phyloP scores from a whole-genome alignment of 2,888 invertebrate species.

The Terebella lapidaria region DNA sequence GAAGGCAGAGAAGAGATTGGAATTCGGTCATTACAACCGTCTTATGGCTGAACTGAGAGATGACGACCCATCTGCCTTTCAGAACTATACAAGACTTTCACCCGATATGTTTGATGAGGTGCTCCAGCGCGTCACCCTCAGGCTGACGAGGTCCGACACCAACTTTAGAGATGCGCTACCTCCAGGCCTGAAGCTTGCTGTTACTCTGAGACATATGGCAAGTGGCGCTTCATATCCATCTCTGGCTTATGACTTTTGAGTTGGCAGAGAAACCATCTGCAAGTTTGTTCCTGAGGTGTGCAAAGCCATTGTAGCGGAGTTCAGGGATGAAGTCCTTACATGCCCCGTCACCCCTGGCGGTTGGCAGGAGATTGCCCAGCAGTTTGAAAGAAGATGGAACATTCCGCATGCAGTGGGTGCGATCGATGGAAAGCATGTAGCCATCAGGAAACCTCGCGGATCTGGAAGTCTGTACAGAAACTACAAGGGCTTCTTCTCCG shows the following conservation, averaged over 20 bases:
- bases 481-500: neutral
- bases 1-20: too few relatives aligned
- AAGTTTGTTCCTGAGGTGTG: slow-evolving; percentile 24
- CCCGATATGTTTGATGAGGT: slow-evolving; percentile 26
- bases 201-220: slow-evolving; percentile 8
- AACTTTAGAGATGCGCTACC: slow-evolving; percentile 12
- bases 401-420: slow-evolving; percentile 13
- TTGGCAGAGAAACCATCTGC: slow-evolving; percentile 23
- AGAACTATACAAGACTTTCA: slow-evolving; percentile 27
- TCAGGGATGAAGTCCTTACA: slow-evolving; percentile 8
- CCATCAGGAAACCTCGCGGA: neutral
- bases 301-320: slow-evolving; percentile 21
- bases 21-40: neutral
- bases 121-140: slow-evolving; percentile 15
- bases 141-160: slow-evolving; percentile 19
- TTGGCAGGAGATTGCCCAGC: slow-evolving; percentile 13
- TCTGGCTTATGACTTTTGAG: slow-evolving; percentile 23
- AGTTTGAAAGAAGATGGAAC: slow-evolving; percentile 8
- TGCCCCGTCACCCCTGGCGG: slow-evolving; percentile 17
- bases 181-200: slow-evolving; percentile 7
- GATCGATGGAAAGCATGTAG: slow-evolving; percentile 13
- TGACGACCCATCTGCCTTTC: slow-evolving; percentile 23
- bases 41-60: slow-evolving; percentile 10
- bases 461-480: neutral
- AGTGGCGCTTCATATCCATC: slow-evolving; percentile 15